These are phyloP conservation scores for Diceros bicornis DNA, from an alignment of 2,797 vertebrate genomes.

Conservation along the genomic window DNA sequence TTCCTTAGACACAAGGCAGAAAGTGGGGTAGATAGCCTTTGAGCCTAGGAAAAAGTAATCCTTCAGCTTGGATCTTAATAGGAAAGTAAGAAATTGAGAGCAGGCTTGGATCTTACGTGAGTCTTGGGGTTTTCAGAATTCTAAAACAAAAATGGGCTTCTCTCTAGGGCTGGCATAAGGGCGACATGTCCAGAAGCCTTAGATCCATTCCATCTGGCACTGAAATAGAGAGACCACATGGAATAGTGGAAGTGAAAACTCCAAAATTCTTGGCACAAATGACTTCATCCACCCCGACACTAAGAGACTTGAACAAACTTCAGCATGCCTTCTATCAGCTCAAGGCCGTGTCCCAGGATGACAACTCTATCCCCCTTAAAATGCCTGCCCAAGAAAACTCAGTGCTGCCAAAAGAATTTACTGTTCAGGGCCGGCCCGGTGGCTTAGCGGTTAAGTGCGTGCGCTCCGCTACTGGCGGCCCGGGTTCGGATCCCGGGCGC, in stretches of 20 bases:
- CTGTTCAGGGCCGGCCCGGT: no score
- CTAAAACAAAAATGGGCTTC: neutral
- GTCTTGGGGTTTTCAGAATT: neutral
- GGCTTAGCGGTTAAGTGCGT: no score
- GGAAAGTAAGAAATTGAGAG: neutral
- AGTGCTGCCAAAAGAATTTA: neutral
- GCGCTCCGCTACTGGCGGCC: no score
- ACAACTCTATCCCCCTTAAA: neutral
- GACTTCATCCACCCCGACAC: neutral
- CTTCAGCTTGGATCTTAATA: neutral
- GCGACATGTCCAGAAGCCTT: neutral
- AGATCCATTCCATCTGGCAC: neutral
- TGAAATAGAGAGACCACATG: neutral
- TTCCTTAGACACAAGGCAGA: neutral
- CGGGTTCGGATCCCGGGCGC: no score
- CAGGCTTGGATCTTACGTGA: neutral
- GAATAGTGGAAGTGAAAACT: neutral
- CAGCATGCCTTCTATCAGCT: neutral
- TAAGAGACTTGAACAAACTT: neutral
- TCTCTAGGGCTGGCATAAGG: neutral
- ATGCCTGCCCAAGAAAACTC: neutral
- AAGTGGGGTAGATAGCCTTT: neutral
- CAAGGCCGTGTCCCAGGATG: neutral
- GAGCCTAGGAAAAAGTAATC: neutral
- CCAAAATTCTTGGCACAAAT: neutral